Percentiles rank a stretch among this genome's conserved stretches.
Evolutionary conservation across 2,113 vertebrate genomes (phyloP).

Genomic region (Pipa parva): DNA sequence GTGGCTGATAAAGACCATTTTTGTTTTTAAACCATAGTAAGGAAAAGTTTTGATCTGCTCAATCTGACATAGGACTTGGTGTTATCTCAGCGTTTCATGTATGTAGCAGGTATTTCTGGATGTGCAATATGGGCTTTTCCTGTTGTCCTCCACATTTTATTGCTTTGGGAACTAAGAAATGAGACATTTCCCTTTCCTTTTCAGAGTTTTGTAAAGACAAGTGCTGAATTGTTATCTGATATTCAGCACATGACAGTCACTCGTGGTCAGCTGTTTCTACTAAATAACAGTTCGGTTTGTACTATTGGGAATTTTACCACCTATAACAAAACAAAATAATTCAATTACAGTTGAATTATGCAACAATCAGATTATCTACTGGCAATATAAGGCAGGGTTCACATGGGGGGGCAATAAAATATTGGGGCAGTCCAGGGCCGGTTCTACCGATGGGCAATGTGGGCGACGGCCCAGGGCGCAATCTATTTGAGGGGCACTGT

Average conservation of each 20-base stretch:
- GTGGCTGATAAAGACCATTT: no score
- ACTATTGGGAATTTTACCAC: background rate
- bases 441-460: no score
- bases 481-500: no score
- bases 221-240: slow-evolving; percentile 39
- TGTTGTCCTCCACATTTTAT: slow-evolving; percentile 14
- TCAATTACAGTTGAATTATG: no score
- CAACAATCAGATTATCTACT: no score
- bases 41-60: background rate
- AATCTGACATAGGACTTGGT: background rate
- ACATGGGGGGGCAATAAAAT: no score
- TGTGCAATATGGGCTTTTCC: slow-evolving; percentile 24
- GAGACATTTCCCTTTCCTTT: slow-evolving; percentile 50
- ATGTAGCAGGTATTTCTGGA: background rate
- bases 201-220: slow-evolving; percentile 39
- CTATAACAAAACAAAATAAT: no score
- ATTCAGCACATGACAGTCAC: slow-evolving; percentile 40
- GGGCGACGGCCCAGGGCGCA: no score
- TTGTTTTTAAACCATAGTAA: no score
- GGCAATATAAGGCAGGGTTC: no score
- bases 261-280: background rate
- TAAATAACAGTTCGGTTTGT: slow-evolving; percentile 19
- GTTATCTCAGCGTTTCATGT: background rate
- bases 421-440: no score
- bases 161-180: slow-evolving; percentile 46